Conservation (phyloP, 2,113 vertebrate species). For the Aphelocoma coerulescens region DNA sequence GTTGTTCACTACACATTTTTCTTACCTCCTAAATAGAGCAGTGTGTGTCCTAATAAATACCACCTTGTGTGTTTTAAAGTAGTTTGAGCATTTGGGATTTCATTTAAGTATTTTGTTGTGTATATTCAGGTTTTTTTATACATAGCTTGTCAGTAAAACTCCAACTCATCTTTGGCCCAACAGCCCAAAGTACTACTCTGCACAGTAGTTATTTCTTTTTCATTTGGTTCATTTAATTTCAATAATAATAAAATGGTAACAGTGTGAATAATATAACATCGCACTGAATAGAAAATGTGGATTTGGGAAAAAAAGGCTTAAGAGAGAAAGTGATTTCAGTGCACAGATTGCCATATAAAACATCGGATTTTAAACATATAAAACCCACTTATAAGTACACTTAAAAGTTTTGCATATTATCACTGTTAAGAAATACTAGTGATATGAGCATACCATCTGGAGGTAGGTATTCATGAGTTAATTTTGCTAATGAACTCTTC, state of each 20-base stretch:
- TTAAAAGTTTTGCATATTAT: not conserved
- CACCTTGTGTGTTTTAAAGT: not conserved
- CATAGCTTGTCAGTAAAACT: not conserved
- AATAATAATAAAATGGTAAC: not conserved
- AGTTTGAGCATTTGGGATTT: not conserved
- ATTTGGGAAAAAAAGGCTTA: not conserved
- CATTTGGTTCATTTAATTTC: not conserved
- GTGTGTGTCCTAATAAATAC: not conserved
- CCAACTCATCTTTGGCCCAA: not conserved
- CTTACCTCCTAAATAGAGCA: not conserved
- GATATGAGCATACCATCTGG: not conserved
- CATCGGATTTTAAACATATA: not conserved
- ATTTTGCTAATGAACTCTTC: not conserved
- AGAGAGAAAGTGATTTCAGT: not conserved
- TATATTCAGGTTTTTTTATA: not conserved
- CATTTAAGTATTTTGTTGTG: not conserved
- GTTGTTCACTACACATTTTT: not conserved
- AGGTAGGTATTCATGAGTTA: not conserved
- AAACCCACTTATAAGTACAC: not conserved
- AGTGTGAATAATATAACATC: not conserved
- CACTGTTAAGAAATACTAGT: not conserved
- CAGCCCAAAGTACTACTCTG: not conserved
- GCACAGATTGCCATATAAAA: not conserved
- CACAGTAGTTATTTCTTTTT: not conserved
- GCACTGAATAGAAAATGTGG: not conserved